Evolutionary conservation across 2,797 vertebrate genomes (phyloP), one percentile per base, ranked within the genome.

Genomic region (Staurois parvus): DNA sequence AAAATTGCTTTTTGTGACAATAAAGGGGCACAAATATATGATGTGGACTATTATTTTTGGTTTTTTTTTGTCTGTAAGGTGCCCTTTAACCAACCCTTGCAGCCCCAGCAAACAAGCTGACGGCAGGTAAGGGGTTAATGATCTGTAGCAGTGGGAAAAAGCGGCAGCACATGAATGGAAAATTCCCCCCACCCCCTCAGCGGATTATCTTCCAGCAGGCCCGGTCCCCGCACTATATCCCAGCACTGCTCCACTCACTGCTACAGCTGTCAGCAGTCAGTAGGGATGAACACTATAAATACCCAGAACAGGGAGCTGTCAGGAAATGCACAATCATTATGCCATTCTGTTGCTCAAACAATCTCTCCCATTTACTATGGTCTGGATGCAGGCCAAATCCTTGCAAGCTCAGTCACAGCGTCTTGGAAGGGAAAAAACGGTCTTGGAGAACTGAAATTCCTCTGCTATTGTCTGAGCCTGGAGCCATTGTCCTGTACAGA

Each of bases 191-290:
- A 21, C 2, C 5, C n/a, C 70, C 56, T 48, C 13, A 12, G 13
- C 66, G 37, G 28, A 79, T 72, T 37, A 74, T 79, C 68, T 68
- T 74, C 30, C 76, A 66, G n/a, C 76, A 66, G 2, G 67, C 28
- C 40, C 8, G 28, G 66, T 52, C 48, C 56, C 17, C 2, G 32
- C 76, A 72, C 26, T 28, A 68, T 59, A 76, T 75, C 70, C 84
- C 76, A 28, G 76, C 21, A 12, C 84, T 68, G 83, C 83, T 24
- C 67, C 2, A 26, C 69, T 26, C 42, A n/a, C 74, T 29, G 45
- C n/a, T 21, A 32, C 68, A 85, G 84, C 84, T 85, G 84, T 30
- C 70, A 72, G 75, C 83, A 64, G 68, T 45, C 74, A 62, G 21
- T 32, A 28, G 64, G 69, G 52, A 34, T n/a, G 62, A 75, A n/a